Percentiles rank a stretch among this genome's conserved stretches.
Evolutionary conservation across 2,113 vertebrate genomes (phyloP).

Genomic region (Erinaceus europaeus): DNA sequence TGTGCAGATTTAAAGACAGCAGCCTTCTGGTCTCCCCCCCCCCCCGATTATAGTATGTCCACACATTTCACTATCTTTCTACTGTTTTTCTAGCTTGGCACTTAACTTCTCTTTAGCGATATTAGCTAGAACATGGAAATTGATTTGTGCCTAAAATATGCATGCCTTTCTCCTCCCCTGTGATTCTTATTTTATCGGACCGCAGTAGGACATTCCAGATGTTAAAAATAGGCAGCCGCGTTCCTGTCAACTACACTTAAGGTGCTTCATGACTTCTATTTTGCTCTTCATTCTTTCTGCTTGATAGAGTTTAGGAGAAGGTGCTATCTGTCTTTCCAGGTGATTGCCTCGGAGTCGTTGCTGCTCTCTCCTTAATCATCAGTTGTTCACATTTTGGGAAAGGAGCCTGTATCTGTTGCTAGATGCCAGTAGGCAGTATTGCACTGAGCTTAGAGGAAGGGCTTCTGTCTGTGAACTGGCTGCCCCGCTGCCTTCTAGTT

Average conservation of each 20-base stretch:
- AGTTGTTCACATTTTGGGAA: background rate
- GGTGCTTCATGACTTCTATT: slow-evolving; percentile 28
- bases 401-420: background rate
- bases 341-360: slow-evolving; percentile 40
- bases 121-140: background rate
- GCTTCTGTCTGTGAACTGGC: background rate
- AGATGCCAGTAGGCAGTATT: background rate
- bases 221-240: slow-evolving; percentile 4
- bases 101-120: background rate
- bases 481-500: background rate
- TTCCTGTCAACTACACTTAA: slow-evolving; percentile 39
- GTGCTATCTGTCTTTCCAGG: slow-evolving; percentile 32
- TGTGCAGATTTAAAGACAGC: too few species aligned
- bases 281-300: slow-evolving; percentile 35
- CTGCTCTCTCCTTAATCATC: slow-evolving; percentile 15
- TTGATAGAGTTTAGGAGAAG: background rate
- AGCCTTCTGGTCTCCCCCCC: too few species aligned
- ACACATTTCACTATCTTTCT: too few species aligned
- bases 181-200: background rate
- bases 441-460: background rate
- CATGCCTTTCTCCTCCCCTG: background rate
- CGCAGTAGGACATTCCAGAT: background rate
- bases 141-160: background rate
- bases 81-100: too few species aligned
- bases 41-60: too few species aligned